A percentile compares a stretch with the other conserved stretches of the same genome.
These are phyloP conservation scores for Malurus splendens DNA, from an alignment of 2,797 vertebrate species.

Conservation along the genomic window DNA sequence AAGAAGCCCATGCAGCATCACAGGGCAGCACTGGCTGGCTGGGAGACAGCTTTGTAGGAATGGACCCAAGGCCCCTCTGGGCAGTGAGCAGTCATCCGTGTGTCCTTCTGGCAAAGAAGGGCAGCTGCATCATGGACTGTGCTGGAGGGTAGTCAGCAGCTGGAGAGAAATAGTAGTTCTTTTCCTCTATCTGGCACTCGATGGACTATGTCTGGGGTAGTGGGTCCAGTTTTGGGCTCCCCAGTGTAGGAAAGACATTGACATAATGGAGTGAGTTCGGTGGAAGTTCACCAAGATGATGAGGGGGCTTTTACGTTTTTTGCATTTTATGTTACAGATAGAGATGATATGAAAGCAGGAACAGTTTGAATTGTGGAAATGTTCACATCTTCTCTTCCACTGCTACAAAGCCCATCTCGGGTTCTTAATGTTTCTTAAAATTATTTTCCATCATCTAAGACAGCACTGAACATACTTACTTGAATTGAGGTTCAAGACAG, in stretches of 20 bases:
- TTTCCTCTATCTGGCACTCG: not conserved
- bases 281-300: not conserved
- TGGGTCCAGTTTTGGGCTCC: not conserved
- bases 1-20: not conserved
- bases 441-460: not conserved
- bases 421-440: not conserved
- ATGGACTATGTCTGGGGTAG: accelerated
- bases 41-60: not conserved
- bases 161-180: not conserved
- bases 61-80: accelerated
- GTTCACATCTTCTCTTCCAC: not conserved
- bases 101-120: not conserved
- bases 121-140: not conserved
- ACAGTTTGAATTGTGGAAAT: not conserved
- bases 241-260: not conserved
- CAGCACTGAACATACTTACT: not conserved
- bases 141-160: not conserved
- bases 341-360: not conserved
- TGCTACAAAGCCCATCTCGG: not conserved
- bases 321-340: not conserved
- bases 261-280: not conserved
- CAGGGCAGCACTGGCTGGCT: not conserved
- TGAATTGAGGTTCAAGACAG: not conserved
- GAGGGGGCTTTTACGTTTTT: not conserved
- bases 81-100: not conserved